Evolutionary conservation across 2,888 invertebrate species (phyloP).

Genomic region (Phorcus lineatus): DNA sequence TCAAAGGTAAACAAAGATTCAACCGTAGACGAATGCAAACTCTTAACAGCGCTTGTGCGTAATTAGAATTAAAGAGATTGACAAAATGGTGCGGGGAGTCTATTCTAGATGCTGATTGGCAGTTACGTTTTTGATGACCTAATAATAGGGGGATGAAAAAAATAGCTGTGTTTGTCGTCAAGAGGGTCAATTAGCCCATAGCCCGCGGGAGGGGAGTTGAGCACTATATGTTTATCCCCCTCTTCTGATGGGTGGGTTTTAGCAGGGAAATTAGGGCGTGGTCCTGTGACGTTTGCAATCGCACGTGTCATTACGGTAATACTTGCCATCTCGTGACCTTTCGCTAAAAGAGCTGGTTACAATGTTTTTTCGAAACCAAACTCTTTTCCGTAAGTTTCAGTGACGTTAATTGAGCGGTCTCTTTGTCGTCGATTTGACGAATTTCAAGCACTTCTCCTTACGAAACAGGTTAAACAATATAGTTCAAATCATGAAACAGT

Average conservation of each 20-base stretch:
- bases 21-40: not conserved
- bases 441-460: too few species aligned
- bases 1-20: constrained; percentile 7
- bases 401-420: too few species aligned
- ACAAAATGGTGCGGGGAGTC: constrained; percentile 11
- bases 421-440: too few species aligned
- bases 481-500: too few species aligned
- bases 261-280: not conserved
- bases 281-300: not conserved
- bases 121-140: constrained; percentile 16
- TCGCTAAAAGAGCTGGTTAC: too few species aligned
- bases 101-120: not conserved
- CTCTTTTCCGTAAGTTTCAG: too few species aligned
- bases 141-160: not conserved
- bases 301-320: constrained; percentile 13
- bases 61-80: constrained; percentile 23
- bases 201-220: not conserved
- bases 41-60: not conserved
- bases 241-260: not conserved
- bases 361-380: too few species aligned
- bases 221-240: not conserved
- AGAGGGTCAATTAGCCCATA: not conserved
- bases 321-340: not conserved
- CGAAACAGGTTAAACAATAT: too few species aligned
- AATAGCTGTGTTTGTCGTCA: constrained; percentile 19